Conservation (phyloP, 2,888 invertebrate genomes). For the Nephrotoma appendiculata region DNA sequence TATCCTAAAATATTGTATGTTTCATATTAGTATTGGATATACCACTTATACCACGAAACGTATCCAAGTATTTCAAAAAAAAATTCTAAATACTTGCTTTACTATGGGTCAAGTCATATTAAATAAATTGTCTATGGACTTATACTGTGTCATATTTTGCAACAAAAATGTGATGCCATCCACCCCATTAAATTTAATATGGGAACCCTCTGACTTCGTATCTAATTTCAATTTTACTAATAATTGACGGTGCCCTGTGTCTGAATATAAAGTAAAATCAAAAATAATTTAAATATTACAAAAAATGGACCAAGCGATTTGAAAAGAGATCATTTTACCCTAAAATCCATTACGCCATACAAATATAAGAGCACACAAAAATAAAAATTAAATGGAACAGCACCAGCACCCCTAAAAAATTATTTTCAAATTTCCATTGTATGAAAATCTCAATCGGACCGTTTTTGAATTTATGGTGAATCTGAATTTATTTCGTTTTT, state of each 20-base stretch:
- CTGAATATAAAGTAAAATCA: no score
- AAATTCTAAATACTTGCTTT: no score
- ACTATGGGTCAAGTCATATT: no score
- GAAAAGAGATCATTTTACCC: neutral
- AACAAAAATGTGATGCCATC: neutral
- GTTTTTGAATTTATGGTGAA: neutral
- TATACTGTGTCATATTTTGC: no score
- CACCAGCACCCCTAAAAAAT: neutral
- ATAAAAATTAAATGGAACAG: neutral
- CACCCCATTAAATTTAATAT: neutral
- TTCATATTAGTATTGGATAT: no score
- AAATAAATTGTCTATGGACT: no score
- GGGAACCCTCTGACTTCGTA: neutral
- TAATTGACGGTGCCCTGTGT: neutral
- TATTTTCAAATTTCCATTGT: neutral
- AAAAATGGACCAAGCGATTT: neutral
- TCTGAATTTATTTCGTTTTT: neutral
- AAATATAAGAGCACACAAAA: neutral
- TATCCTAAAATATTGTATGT: no score
- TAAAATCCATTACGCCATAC: neutral
- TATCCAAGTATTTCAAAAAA: no score
- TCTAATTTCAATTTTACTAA: neutral
- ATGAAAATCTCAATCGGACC: neutral
- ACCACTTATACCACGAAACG: no score
- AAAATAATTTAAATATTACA: neutral